Evolutionary conservation across 92 coral and sea anemone species (phyloP), one percentile per base, ranked within the genome.

Genomic region (Isaurus tuberculatus): DNA sequence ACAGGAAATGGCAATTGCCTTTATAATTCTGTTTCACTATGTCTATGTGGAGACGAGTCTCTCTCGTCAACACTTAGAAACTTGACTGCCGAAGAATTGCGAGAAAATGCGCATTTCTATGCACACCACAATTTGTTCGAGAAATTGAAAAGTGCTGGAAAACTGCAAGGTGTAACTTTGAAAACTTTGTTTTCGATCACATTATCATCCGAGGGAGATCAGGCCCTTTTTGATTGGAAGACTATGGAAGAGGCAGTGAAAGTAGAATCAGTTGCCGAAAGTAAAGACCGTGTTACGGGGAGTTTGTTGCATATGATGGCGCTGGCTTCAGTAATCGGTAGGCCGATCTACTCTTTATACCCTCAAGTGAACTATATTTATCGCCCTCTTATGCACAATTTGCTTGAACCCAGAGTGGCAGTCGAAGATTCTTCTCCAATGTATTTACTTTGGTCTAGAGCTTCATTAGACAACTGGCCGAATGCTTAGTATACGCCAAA

Each of bases 241-340:
- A 34, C 26, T 69, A 32, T 58, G 17, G 65, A 1, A 7, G 86
- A 79, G 14, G 88, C 84, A 20, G 51, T 85, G 2, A 85, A 85
- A 66, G 84, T 84, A 1, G 84, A 75, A 42, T 70, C 89, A 14
- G 29, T 86, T 28, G 75, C 89, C 32, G 79, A 69, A 6, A 67
- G 89, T 15, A 17, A 57, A 32, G 26, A 44, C 40, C 31, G 49
- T 68, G 27, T 31, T 19, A 69, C 72, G 85, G 29, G 73, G 48
- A 51, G 65, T 29, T 71, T 84, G 51, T 5, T 84, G 23, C 73
- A 84, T 57, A 33, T 72, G 61, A 83, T 72, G 88, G 88, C 88
- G 20, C 69, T 85, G 25, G 88, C 88, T 26, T 85, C 83, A 19
- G 88, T 85, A 20, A 65, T 75, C 32, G 23, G 79, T 49, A 26